phyloP scores from a whole-genome alignment of 2,888 invertebrate species.

The Philopedon plagiatum region DNA sequence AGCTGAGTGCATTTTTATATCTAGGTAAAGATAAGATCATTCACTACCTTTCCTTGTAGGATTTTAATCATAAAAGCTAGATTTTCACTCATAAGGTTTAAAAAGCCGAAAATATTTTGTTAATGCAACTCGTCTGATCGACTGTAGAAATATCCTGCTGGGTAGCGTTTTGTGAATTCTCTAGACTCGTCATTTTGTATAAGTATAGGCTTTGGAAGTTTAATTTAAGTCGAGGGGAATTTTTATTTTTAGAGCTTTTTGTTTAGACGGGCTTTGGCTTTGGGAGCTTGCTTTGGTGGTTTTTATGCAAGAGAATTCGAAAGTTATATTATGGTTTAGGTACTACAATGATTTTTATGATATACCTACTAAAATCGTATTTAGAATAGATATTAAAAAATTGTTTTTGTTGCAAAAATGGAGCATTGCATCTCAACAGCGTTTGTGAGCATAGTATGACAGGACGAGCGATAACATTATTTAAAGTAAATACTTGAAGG shows the following conservation, averaged over 20 bases:
- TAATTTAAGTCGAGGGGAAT: slow-evolving; percentile 50
- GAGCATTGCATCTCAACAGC: no score
- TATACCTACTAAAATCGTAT: no score
- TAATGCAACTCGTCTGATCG: slow-evolving; percentile 50
- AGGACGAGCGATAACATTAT: no score
- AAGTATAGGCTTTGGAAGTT: slow-evolving; percentile 52
- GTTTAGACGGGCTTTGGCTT: slow-evolving; percentile 45
- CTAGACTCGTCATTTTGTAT: slow-evolving; percentile 51
- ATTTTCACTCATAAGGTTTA: neutral
- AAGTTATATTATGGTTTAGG: neutral
- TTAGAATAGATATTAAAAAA: no score
- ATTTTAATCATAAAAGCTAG: neutral
- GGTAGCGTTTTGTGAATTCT: slow-evolving; percentile 51
- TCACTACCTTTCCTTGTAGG: neutral
- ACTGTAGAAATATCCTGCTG: slow-evolving; percentile 52
- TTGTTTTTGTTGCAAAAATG: no score
- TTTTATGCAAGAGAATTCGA: slow-evolving; percentile 26
- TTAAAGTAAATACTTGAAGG: no score
- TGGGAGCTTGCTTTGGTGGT: slow-evolving; percentile 33
- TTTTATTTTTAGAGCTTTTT: slow-evolving; percentile 52
- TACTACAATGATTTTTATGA: no score
- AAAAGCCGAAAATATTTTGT: slow-evolving; percentile 27
- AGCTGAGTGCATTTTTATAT: neutral
- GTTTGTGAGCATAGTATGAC: no score
- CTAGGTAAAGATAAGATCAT: neutral